phyloP scores from a whole-genome alignment of 2,797 vertebrate genomes.

The Siniperca obscura region DNA sequence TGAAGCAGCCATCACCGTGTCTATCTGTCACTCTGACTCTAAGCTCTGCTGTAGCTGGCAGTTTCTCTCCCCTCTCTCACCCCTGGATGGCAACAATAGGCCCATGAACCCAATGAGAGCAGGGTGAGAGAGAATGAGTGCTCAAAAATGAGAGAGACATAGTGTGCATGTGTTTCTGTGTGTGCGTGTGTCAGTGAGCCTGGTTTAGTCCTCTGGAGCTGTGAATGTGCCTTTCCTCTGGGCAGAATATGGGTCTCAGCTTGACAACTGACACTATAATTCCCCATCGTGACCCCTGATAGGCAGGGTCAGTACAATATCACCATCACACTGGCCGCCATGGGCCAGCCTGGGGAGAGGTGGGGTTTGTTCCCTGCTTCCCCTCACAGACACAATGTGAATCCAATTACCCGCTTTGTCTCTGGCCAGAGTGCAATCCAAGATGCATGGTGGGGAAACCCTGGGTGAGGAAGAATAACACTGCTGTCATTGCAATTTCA shows the following conservation, averaged over 20 bases:
- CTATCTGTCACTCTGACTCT: conserved; percentile 69
- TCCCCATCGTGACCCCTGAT: conserved; percentile 75
- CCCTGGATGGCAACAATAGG: conserved; percentile 70
- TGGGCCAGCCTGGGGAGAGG: conserved; percentile 66
- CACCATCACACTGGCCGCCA: conserved; percentile 69
- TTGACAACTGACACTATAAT: conserved; percentile 78
- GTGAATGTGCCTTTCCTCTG: conserved; percentile 68
- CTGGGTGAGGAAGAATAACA: conserved; percentile 53
- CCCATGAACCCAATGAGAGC: conserved; percentile 56
- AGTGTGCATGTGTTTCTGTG: conserved; percentile 1
- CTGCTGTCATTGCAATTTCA: conserved; percentile 54
- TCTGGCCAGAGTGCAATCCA: conserved; percentile 61
- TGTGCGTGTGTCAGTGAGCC: conserved; percentile 31
- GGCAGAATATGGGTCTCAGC: conserved; percentile 74
- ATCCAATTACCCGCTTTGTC: conserved; percentile 75
- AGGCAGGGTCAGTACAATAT: conserved; percentile 77
- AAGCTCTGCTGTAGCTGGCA: conserved; percentile 52
- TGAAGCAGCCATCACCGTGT: conserved; percentile 40
- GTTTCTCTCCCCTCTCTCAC: conserved; percentile 58
- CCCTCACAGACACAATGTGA: conserved; percentile 69
- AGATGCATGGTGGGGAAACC: conserved; percentile 54
- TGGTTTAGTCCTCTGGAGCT: conserved; percentile 50
- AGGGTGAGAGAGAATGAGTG: conserved; percentile 22
- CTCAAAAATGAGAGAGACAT: conserved; percentile 14
- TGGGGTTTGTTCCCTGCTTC: conserved; percentile 46